A percentile compares a stretch with the other conserved stretches of the same genome.
phyloP scores from a whole-genome alignment of 1,140 invertebrate species.

The Diuraphis noxia region DNA sequence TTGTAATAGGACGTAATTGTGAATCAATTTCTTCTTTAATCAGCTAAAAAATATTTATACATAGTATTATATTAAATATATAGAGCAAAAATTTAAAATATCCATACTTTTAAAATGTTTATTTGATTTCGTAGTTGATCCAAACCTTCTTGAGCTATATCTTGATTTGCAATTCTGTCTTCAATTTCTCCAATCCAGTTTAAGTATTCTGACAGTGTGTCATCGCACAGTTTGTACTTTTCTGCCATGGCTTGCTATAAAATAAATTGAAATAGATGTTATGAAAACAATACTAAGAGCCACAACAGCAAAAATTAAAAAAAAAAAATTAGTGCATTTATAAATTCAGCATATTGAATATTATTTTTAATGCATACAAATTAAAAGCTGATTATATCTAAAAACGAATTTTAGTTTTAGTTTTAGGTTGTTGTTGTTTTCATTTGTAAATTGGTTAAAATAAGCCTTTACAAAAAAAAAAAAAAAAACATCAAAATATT shows the following conservation, averaged over 20 bases:
- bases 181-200: conserved; percentile 88
- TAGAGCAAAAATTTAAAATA: background rate
- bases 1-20: conserved; percentile 81
- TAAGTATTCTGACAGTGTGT: conserved; percentile 79
- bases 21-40: conserved; percentile 89
- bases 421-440: conserved; percentile 13
- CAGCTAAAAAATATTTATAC: conserved; percentile 66
- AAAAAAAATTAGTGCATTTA: conserved; percentile 21
- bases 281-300: background rate
- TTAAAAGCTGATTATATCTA: conserved; percentile 38
- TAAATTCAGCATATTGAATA: background rate
- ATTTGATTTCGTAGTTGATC: conserved; percentile 88
- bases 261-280: conserved; percentile 27
- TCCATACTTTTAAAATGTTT: conserved; percentile 78
- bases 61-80: background rate
- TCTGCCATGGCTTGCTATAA: conserved; percentile 89
- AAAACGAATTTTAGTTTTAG: conserved; percentile 11
- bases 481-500: conserved; percentile 8
- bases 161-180: conserved; percentile 82
- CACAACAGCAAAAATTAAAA: background rate
- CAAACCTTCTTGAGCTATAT: conserved; percentile 83
- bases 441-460: background rate
- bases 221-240: conserved; percentile 88
- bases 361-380: conserved; percentile 34
- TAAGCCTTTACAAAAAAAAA: conserved; percentile 30